A percentile compares a stretch with the other conserved stretches of the same genome.
These are phyloP conservation scores for Hydropsyche tenuis DNA, from an alignment of 1,140 invertebrate genomes.

Conservation along the genomic window DNA sequence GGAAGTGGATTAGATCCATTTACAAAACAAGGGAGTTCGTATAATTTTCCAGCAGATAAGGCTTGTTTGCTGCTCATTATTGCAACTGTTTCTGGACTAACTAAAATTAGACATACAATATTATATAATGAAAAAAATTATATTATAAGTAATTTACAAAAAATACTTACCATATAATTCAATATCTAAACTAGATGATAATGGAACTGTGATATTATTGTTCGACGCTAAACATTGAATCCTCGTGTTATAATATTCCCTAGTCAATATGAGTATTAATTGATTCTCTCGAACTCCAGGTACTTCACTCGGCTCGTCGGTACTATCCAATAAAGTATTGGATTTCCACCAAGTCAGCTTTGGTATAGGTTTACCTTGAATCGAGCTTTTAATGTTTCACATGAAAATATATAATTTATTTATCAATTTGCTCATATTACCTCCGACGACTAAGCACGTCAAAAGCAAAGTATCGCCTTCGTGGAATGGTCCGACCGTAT, in stretches of 20 bases:
- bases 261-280: conserved; percentile 64
- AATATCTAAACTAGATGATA: conserved; percentile 55
- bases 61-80: conserved; percentile 78
- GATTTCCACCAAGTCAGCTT: conserved; percentile 74
- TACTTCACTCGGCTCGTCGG: conserved; percentile 66
- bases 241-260: conserved; percentile 66
- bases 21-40: conserved; percentile 78
- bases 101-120: conserved; percentile 63
- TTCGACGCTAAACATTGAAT: conserved; percentile 74
- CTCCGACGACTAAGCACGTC: conserved; percentile 83
- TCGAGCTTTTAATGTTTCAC: neutral
- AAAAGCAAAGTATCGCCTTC: conserved; percentile 82
- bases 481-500: conserved; percentile 73
- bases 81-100: conserved; percentile 76
- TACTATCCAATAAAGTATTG: conserved; percentile 71
- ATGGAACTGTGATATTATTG: conserved; percentile 68
- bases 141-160: neutral
- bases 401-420: neutral
- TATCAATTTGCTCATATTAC: conserved; percentile 64
- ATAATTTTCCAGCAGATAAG: conserved; percentile 76
- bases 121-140: neutral
- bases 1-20: conserved; percentile 81
- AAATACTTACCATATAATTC: conserved; percentile 58
- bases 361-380: conserved; percentile 68
- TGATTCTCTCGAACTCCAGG: conserved; percentile 68